These are phyloP conservation scores for Rhabdornis inornatus DNA, from an alignment of 2,113 vertebrate species.

Conservation along the genomic window DNA sequence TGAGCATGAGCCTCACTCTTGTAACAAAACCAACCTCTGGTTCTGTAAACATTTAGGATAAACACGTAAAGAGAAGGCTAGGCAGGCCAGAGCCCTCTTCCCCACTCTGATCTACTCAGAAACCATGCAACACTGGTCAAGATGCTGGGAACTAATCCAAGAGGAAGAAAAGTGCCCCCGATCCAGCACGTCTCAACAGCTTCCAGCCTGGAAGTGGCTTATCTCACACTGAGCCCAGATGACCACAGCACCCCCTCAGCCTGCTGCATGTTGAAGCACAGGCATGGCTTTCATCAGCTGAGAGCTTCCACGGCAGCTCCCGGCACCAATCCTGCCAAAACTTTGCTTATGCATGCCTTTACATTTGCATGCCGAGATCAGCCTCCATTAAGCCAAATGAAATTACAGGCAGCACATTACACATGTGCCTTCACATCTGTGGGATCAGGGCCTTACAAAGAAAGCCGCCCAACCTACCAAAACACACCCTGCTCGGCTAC, in stretches of 20 bases:
- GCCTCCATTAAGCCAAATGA: not conserved
- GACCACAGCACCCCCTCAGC: not conserved
- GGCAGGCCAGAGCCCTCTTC: not conserved
- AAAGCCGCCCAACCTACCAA: not conserved
- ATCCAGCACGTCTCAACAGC: not conserved
- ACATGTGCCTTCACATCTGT: constrained; percentile 33
- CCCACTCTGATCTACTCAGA: not conserved
- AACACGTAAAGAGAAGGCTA: not conserved
- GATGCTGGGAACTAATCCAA: not conserved
- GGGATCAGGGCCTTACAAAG: not conserved
- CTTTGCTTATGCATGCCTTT: not conserved
- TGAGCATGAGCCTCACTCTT: not conserved
- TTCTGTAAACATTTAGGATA: not conserved
- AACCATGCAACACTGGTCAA: not conserved
- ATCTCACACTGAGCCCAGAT: not conserved
- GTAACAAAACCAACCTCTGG: not conserved
- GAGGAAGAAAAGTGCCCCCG: not conserved
- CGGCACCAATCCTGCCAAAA: not conserved
- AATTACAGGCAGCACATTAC: not conserved
- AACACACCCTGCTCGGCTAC: not conserved
- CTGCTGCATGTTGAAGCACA: not conserved
- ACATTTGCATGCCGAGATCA: not conserved
- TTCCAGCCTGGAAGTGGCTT: not conserved
- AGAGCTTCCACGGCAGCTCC: not conserved
- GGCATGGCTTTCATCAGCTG: not conserved